Base-by-base conservation (phyloP, 2,797 vertebrate genomes). In the Pantherophis vulpinus region DNA sequence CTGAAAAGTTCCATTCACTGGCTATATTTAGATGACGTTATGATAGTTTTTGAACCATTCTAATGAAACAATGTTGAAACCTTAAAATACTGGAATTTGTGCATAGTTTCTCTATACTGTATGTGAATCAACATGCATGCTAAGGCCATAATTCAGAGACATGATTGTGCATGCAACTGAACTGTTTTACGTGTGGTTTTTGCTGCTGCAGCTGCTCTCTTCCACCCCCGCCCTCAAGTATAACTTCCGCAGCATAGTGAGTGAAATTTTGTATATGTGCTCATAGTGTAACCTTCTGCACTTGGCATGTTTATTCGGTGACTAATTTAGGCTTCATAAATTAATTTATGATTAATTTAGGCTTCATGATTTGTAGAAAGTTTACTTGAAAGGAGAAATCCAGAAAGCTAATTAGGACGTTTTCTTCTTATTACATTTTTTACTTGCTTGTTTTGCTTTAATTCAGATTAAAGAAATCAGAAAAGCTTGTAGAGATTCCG, bases 401-500 rank as follows among this genome's bases (percentile, higher is more conserved):
- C 20, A 63, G 42, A 55, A 60, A 23, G 13, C 42, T 61, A 79
- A 47, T 25, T 37, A 37, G 32, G 54, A 55, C 5, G 3, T 54
- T 55, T 61, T 8, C n/a, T 66, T 58, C 54, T 47, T 63, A 18
- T 25, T 18, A 2, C 2, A 4, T 79, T 83, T 25, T 47, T 83
- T 74, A 32, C 12, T 79, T 83, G 9, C 25, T 83, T 83, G 10
- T 25, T 47, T 47, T 83, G 79, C 79, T 47, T 83, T 83, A 83
- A 9, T 94, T 51, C 92, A 99, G 99, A 97, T 99, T 94, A 99
- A 98, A 94, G 99, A 99, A 97, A 99, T 98, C 5, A 98, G 98
- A 90, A 98, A 87, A 95, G 97, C 98, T 20, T 2, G 99, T 51
- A 98, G 96, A 96, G 99, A 99, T 97, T 98, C 99, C 0, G 99